Conservation (phyloP, 2,113 vertebrate genomes). For the Halichoerus grypus region DNA sequence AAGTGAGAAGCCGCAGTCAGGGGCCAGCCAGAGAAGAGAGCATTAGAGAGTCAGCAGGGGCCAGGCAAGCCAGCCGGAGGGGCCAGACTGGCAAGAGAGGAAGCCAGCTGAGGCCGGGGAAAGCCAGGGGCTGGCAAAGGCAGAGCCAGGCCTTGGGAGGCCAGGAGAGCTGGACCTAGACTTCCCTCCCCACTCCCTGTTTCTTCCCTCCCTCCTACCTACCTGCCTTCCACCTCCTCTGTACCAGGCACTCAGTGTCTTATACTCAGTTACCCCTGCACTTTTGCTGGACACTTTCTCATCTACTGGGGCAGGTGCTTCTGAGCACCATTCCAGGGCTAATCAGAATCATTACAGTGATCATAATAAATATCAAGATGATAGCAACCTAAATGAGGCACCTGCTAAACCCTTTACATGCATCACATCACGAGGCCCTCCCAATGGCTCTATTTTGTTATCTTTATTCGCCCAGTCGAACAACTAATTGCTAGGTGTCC, state of each 20-base stretch:
- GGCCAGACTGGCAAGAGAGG: background rate
- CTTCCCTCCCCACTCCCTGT: background rate
- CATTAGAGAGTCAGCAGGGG: background rate
- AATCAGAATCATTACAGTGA: background rate
- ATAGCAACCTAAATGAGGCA: rapidly evolving
- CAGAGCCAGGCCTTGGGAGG: background rate
- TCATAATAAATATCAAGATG: rapidly evolving
- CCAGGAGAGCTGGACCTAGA: rapidly evolving
- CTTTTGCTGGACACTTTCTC: rapidly evolving
- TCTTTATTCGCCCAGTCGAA: background rate
- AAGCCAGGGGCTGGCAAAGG: background rate
- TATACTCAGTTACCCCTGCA: no score
- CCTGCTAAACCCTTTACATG: background rate
- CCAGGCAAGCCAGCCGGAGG: background rate
- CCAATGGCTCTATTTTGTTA: background rate
- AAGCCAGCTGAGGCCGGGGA: background rate
- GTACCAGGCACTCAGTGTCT: rapidly evolving
- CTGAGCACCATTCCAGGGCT: background rate
- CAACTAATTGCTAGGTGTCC: background rate
- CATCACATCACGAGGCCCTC: rapidly evolving
- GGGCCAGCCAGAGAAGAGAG: background rate
- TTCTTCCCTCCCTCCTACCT: background rate
- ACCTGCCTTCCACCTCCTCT: no score
- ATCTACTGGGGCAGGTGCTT: background rate
- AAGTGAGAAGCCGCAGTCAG: background rate